Evolutionary conservation across 2,888 invertebrate genomes (phyloP), one percentile per base, ranked within the genome.

Genomic region (Xestoiulus laeticollis): DNA sequence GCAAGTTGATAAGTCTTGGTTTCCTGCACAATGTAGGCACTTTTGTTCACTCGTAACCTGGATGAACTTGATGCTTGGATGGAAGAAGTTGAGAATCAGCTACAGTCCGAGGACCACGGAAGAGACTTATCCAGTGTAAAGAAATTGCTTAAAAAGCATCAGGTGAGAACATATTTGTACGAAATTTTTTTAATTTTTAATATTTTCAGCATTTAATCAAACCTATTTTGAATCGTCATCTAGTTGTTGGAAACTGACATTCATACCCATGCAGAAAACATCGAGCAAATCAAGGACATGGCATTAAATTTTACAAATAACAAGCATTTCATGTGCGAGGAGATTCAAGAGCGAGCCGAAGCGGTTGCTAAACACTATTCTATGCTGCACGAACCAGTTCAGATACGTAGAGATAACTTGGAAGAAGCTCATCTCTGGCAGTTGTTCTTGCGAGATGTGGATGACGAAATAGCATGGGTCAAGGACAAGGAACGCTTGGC

Each of bases 1-100:
- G 38, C 8, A 38, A 78, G 22, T 22, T 16, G 26, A 59, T 85
- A 22, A 53, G 5, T 68, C 12, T 30, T 78, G 44, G 22, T 78
- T 82, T 68, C n/a, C 19, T 86, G 33, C 16, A 43, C 14, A 8
- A 3, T 22, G 12, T 87, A 97, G 92, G 98, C 98, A 0, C 92
- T 98, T 19, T 94, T 97, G 85, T 98, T 97, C 92, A 95, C 96
- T 90, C 94, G 98, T 8, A 96, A 96, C 0, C 93, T 99, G 87
- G 98, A 98, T 90, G 99, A 99, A 92, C 95, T 99, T 91, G 96
- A 97, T 90, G 93, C 95, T 19, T 99, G 99, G 98, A 95, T 98
- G 92, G 97, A 97, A 90, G 98, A 98, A 88, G 94, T 95, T 0
- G 97, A 97, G 92, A 93, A 93, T 22, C 96, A 96, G 90, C 92